Evolutionary conservation across 1,140 invertebrate genomes (phyloP), one percentile per base, ranked within the genome.

Genomic region (Drosophila tani): DNA sequence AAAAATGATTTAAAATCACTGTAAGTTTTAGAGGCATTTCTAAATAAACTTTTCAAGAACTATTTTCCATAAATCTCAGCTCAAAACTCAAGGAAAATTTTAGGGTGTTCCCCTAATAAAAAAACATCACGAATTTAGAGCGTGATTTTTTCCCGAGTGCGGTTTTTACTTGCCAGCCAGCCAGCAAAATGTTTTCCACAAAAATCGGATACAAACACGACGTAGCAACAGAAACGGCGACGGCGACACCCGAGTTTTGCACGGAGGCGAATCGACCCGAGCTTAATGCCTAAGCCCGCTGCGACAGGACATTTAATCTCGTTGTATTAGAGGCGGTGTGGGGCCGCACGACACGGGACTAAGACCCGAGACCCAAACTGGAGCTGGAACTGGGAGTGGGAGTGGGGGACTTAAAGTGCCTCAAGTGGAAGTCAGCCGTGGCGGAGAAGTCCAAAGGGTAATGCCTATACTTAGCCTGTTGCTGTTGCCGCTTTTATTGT

Each of bases 241-340:
- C 32, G 55, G 53, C 67, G 32, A 27, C 58, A 70, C 53, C 67
- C 35, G 53, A 56, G 53, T 56, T 40, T 24, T n/a, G n/a, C 66
- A 59, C 55, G 51, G 45, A 59, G 67, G 51, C 43, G 69, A 71
- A 73, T 71, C 70, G 85, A 84, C 66, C 67, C 53, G 65, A 40
- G 82, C 82, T 90, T 91, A 90, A 64, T 80, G 86, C 79, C 45
- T 75, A 90, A 90, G 85, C 79, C 81, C 78, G 75, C 79, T 90
- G 82, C 81, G 85, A 91, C 85, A 90, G 85, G 85, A 90, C 86
- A 90, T 90, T 90, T 90, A 90, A 90, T 91, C 85, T 91, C 67
- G 70, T 76, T 85, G 85, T 91, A 90, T 85, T 91, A 85, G 71
- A 63, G 63, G 63, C 43, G 74, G 73, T 79, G 65, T 56, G 68